phyloP scores from a whole-genome alignment of 2,797 vertebrate species.

The Oreochromis grahami region DNA sequence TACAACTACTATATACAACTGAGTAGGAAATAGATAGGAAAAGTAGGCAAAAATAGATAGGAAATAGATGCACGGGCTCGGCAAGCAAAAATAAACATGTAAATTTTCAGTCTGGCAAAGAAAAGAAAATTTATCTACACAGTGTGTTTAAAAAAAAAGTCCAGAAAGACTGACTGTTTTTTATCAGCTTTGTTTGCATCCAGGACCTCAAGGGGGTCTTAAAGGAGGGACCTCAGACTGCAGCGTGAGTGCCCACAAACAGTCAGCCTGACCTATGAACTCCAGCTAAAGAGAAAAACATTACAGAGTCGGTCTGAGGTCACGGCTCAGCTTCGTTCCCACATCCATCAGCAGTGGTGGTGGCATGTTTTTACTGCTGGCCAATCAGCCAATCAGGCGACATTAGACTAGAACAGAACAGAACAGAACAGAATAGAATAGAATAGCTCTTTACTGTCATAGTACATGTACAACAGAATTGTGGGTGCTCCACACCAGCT shows the following conservation, averaged over 20 bases:
- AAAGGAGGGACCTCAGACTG: not conserved
- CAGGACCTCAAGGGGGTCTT: not conserved
- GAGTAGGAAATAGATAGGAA: no score
- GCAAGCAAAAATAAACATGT: not conserved
- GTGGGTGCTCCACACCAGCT: rapidly evolving
- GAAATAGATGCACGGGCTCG: not conserved
- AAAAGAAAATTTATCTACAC: not conserved
- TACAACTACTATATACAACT: no score
- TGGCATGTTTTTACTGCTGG: not conserved
- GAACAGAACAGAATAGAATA: rapidly evolving
- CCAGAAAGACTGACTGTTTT: not conserved
- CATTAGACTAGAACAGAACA: not conserved
- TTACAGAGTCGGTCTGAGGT: not conserved
- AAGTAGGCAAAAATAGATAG: no score
- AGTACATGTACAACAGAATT: not conserved
- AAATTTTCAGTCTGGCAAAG: rapidly evolving
- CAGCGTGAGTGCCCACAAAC: slow-evolving; percentile 3
- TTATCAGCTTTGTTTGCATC: not conserved
- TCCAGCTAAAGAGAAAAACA: not conserved
- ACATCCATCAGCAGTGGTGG: not conserved
- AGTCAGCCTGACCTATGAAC: not conserved
- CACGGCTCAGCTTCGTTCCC: not conserved
- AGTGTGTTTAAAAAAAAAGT: not conserved
- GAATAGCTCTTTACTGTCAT: not conserved
- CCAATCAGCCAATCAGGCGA: not conserved